Percentiles rank a stretch among this genome's conserved stretches.
phyloP scores from a whole-genome alignment of 2,797 vertebrate genomes.

The Philypnodon macrostomus region DNA sequence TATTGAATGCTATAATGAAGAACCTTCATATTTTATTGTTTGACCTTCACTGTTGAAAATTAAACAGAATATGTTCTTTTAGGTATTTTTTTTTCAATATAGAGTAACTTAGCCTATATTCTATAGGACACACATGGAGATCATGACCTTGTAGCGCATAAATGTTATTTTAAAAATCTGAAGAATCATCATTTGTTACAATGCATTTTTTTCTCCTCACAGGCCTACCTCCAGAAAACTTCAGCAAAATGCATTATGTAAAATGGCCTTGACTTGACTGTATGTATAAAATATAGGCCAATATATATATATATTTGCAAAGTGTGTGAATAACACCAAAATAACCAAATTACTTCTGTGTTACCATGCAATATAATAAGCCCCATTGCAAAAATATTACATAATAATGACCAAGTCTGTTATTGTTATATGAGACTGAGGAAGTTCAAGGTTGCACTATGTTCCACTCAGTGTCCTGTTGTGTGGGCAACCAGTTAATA shows the following conservation, averaged over 20 bases:
- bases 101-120: neutral
- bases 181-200: neutral
- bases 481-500: neutral
- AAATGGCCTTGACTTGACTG: too few relatives aligned
- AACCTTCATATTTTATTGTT: slow-evolving; percentile 14
- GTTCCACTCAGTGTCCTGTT: neutral
- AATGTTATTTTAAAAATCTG: neutral
- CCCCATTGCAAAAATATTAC: too few relatives aligned
- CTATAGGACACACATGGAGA: neutral
- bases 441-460: neutral
- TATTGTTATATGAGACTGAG: neutral
- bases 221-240: too few relatives aligned
- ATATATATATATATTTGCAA: too few relatives aligned
- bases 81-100: neutral
- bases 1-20: too few relatives aligned
- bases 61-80: slow-evolving; percentile 1
- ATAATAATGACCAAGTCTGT: neutral
- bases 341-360: too few relatives aligned
- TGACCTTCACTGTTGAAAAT: slow-evolving; percentile 18
- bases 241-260: too few relatives aligned
- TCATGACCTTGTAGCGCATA: slow-evolving; percentile 1
- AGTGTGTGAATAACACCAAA: too few relatives aligned
- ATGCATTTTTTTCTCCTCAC: too few relatives aligned
- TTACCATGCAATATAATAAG: too few relatives aligned
- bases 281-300: too few relatives aligned